Evolutionary conservation across 2,113 vertebrate species (phyloP), one percentile per base, ranked within the genome.

Genomic region (Pyrgilauda ruficollis): DNA sequence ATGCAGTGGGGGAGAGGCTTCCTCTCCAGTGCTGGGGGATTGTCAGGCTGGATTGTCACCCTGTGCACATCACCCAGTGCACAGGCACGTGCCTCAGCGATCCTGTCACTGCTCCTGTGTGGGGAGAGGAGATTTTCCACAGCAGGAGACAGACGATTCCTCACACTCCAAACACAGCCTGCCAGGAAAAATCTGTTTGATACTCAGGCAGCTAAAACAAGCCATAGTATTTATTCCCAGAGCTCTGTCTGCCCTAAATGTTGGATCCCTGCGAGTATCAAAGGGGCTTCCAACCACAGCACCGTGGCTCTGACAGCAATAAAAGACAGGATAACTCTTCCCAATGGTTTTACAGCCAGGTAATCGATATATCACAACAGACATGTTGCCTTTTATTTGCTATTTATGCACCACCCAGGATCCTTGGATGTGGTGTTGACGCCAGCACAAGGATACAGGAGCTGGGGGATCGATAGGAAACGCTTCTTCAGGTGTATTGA

Each of bases 311-410:
- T 14, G 27, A 47, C 88, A 93, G 62, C 93, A 87, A 73, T 79
- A 90, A 91, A 80, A 55, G 66, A 61, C 79, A 85, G 59, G 87
- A 93, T 87, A 90, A 83, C 92, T 89, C 86, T 96, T 95, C 73
- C 59, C 90, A 87, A 79, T 92, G 67, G 93, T 78, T 88, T 96
- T 75, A 87, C 79, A 91, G 63, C 85, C 72, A 73, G 59, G 61
- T 87, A 84, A 94, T 94, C 87, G 63, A 80, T 96, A 76, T 8
- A 79, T 39, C 72, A 74, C 53, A 83, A 14, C 15, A 86, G 56
- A 61, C 41, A 37, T 3, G 31, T n/a, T 67, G 43, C 49, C 90
- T 89, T 94, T 95, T 93, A 55, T 69, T 61, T 89, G 93, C 87
- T 72, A 80, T 66, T 66, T 93, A 59, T 85, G 27, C 28, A 43